Conservation (phyloP, 2,888 invertebrate genomes). For the Silvanus unidentatus region DNA sequence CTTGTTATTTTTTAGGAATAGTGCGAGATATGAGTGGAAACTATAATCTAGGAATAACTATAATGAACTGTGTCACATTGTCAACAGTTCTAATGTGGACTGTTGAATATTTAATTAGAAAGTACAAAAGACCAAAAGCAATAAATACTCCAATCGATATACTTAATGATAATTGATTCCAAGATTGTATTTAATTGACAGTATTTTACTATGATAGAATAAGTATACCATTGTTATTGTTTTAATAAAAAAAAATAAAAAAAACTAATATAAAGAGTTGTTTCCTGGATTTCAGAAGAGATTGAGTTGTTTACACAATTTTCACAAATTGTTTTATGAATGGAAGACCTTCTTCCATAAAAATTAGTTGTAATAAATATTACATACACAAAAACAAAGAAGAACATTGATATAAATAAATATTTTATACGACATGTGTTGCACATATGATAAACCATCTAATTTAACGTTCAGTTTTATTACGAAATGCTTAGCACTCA, state of each 20-base stretch:
- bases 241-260: no score
- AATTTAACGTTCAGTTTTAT: background rate
- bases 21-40: constrained; percentile 57
- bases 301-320: no score
- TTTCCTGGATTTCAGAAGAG: no score
- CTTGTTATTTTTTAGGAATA: constrained; percentile 41
- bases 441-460: constrained; percentile 14
- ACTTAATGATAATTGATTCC: no score
- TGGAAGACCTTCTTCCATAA: background rate
- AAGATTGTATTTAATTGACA: no score
- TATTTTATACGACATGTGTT: constrained; percentile 15
- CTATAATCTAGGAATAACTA: constrained; percentile 54
- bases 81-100: constrained; percentile 57
- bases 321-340: no score
- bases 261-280: no score
- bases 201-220: no score
- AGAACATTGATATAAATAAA: constrained; percentile 9
- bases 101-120: constrained; percentile 38
- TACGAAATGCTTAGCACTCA: constrained; percentile 7
- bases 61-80: constrained; percentile 57
- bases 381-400: constrained; percentile 12
- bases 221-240: no score
- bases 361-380: background rate
- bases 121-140: background rate
- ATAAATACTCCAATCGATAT: no score